Evolutionary conservation across 2,797 vertebrate species (phyloP), one percentile per base, ranked within the genome.

Genomic region (Eurystomus glaucurus): DNA sequence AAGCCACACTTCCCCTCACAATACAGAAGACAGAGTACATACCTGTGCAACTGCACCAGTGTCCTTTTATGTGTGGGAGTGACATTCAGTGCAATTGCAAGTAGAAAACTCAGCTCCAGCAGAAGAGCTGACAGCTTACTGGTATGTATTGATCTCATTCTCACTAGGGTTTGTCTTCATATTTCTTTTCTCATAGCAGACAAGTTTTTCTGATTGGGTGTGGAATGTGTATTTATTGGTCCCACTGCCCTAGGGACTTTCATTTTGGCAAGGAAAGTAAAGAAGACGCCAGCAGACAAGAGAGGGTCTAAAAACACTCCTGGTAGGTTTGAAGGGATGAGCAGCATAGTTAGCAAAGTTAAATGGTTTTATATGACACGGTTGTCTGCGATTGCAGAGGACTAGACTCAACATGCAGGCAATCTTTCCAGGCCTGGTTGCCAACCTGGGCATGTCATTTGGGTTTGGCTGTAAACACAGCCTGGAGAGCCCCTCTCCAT

Each of bases 281-380:
- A 77, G 74, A 57, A 1, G 9, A 78, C 1, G 1, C 75, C 84
- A 85, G 75, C 74, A 96, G 91, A 69, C 68, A 51, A 39, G 79
- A 94, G 85, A 79, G 61, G 71, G 71, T 86, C 93, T 94, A 52
- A 84, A 92, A 85, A 22, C 66, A 33, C 87, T 75, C 21, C 75
- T 77, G 76, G 82, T 95, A 68, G 76, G 61, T 85, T 97, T 78
- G 95, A 46, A 71, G 65, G 79, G 89, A 93, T 91, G 96, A 96
- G 91, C 76, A 75, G 89, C 71, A 51, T 26, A 68, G 81, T 85
- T 85, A 94, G 72, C 50, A 55, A 46, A 83, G 85, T 77, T 48
- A 90, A 94, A 78, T 94, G 93, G 84, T 81, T 97, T 97, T 95
- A 51, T 94, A 55, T 94, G 96, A 95, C 97, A 91, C 0, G 9